These are phyloP conservation scores for Microdon myrmicae DNA, from an alignment of 2,888 invertebrate species.

Conservation along the genomic window DNA sequence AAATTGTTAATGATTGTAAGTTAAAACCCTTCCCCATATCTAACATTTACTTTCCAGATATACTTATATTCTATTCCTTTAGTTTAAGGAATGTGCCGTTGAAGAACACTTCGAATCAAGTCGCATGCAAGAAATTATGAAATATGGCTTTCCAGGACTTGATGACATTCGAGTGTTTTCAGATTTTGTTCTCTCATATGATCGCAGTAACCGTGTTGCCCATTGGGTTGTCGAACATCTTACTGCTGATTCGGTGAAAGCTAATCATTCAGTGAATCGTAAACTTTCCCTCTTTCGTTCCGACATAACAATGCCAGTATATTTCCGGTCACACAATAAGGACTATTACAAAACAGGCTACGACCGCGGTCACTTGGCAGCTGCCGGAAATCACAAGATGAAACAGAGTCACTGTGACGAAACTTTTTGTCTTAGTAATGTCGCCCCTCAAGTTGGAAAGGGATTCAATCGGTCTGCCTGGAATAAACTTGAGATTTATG, in stretches of 20 bases:
- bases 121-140: conserved; percentile 82
- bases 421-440: conserved; percentile 92
- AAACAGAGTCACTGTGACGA: conserved; percentile 84
- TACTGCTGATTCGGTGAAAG: conserved; percentile 75
- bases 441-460: conserved; percentile 93
- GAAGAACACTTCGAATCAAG: conserved; percentile 3
- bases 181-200: conserved; percentile 92
- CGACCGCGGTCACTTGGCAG: conserved; percentile 95
- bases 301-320: conserved; percentile 83
- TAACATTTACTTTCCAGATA: not conserved
- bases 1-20: conserved; percentile 29
- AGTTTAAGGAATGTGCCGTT: conserved; percentile 10
- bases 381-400: conserved; percentile 90
- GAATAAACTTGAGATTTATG: conserved; percentile 87
- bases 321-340: conserved; percentile 80
- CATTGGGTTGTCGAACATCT: conserved; percentile 98
- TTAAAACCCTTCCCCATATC: not conserved
- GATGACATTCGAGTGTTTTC: conserved; percentile 87
- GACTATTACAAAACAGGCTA: conserved; percentile 92
- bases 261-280: conserved; percentile 75
- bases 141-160: conserved; percentile 89
- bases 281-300: conserved; percentile 82
- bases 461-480: conserved; percentile 92
- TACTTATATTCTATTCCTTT: not conserved
- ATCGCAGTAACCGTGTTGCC: conserved; percentile 84